Conservation (phyloP, 2,888 invertebrate genomes). For the Caenorhabditis sp. region DNA sequence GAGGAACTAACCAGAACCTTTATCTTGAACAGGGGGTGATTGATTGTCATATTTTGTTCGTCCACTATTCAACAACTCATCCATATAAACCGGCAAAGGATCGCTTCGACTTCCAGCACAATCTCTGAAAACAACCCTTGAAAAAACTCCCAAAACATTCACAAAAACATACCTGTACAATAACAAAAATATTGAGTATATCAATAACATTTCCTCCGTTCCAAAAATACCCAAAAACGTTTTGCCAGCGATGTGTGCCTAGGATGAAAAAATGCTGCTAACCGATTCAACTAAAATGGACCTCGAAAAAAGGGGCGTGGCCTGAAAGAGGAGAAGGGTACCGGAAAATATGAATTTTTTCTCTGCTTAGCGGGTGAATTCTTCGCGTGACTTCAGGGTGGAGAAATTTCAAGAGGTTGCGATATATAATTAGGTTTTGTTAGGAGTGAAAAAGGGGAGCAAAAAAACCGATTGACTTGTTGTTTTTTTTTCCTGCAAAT, state of each 20-base stretch:
- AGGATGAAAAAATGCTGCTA: background rate
- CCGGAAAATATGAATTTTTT: too few species aligned
- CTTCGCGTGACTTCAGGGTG: too few species aligned
- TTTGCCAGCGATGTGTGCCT: background rate
- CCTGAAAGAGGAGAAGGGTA: background rate
- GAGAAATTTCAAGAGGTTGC: too few species aligned
- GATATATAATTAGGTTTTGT: too few species aligned
- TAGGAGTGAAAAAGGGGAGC: too few species aligned
- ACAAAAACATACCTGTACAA: constrained; percentile 21
- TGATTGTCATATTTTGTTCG: constrained; percentile 67
- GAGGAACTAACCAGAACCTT: constrained; percentile 12
- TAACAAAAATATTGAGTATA: constrained; percentile 30
- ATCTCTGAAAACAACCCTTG: constrained; percentile 5
- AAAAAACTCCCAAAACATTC: background rate
- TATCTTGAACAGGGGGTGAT: constrained; percentile 65
- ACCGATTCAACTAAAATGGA: background rate
- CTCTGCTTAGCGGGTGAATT: too few species aligned
- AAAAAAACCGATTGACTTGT: too few species aligned
- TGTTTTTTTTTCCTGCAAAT: too few species aligned
- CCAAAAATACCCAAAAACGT: background rate
- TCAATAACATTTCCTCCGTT: constrained; percentile 10
- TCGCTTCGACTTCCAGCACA: constrained; percentile 47
- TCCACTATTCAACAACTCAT: constrained; percentile 63
- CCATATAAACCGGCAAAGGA: constrained; percentile 67
- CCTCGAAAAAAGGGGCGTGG: background rate